Percentiles rank a stretch among this genome's conserved stretches.
Evolutionary conservation across 2,113 vertebrate genomes (phyloP).

Genomic region (Lophotis ruficrista): DNA sequence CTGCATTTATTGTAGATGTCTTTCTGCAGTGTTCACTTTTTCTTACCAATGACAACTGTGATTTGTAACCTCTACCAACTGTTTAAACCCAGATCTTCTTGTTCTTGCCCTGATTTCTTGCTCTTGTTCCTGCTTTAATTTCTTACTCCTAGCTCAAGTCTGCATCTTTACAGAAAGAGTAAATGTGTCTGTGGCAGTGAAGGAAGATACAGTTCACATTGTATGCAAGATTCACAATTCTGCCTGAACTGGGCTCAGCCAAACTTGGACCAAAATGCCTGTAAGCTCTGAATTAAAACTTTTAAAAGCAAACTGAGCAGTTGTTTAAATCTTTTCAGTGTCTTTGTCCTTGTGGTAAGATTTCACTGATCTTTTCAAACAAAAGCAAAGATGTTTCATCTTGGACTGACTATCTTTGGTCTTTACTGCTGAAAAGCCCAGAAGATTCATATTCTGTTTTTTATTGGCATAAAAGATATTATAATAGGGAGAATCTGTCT

Average conservation of each 20-base stretch:
- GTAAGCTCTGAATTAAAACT: neutral
- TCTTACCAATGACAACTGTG: neutral
- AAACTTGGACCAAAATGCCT: neutral
- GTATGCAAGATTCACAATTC: neutral
- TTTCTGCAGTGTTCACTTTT: neutral
- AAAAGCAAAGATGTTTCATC: neutral
- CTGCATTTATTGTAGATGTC: neutral
- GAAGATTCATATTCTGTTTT: neutral
- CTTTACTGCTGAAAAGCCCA: constrained; percentile 3
- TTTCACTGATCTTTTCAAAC: constrained; percentile 5
- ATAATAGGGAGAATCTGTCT: neutral
- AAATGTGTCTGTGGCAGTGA: neutral
- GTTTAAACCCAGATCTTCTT: neutral
- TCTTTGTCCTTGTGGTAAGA: constrained; percentile 19
- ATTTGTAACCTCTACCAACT: neutral
- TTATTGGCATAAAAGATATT: neutral
- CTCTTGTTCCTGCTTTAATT: neutral
- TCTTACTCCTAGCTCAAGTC: neutral
- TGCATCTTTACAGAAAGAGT: neutral
- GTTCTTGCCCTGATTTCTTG: neutral
- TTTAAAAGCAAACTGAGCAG: neutral
- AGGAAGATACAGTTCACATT: neutral
- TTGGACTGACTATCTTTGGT: neutral
- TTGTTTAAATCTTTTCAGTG: neutral
- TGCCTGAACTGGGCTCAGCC: neutral